A percentile compares a stretch with the other conserved stretches of the same genome.
Conservation (phyloP, 1,140 invertebrate species). For the Microplitis demolitor region DNA sequence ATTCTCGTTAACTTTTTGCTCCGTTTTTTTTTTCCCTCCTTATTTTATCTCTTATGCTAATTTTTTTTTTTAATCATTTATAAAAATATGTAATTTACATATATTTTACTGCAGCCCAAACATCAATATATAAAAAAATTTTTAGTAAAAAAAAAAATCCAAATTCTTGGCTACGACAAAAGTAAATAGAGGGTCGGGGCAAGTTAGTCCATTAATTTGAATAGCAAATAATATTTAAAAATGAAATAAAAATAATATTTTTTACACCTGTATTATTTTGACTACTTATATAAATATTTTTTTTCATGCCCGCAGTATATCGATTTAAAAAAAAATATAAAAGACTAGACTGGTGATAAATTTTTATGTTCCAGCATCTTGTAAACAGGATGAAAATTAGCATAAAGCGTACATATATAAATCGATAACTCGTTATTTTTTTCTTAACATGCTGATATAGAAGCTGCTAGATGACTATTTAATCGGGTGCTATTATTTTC, state of each 20-base stretch:
- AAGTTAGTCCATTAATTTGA: too few relatives aligned
- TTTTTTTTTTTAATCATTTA: too few relatives aligned
- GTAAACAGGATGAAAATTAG: slow-evolving; percentile 35
- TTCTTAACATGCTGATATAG: background rate
- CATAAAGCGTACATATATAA: slow-evolving; percentile 32
- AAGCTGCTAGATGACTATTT: slow-evolving; percentile 5
- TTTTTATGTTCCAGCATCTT: slow-evolving; percentile 36
- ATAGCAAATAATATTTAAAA: too few relatives aligned
- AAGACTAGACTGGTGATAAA: slow-evolving; percentile 31
- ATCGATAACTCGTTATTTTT: background rate
- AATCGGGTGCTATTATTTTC: slow-evolving; percentile 1
- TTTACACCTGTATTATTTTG: slow-evolving; percentile 1
- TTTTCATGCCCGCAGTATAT: background rate
- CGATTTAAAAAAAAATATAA: background rate
- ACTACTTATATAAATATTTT: background rate
- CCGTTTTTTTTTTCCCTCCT: too few relatives aligned
- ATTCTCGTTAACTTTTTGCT: too few relatives aligned
- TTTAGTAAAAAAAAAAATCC: too few relatives aligned
- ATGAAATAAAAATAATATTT: background rate
- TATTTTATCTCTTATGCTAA: too few relatives aligned
- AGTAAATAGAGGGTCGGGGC: too few relatives aligned
- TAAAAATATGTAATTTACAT: too few relatives aligned
- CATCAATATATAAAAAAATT: too few relatives aligned
- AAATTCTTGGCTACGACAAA: too few relatives aligned
- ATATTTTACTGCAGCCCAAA: too few relatives aligned